These are phyloP conservation scores for Geococcyx californianus DNA, from an alignment of 2,113 vertebrate species.

Conservation along the genomic window DNA sequence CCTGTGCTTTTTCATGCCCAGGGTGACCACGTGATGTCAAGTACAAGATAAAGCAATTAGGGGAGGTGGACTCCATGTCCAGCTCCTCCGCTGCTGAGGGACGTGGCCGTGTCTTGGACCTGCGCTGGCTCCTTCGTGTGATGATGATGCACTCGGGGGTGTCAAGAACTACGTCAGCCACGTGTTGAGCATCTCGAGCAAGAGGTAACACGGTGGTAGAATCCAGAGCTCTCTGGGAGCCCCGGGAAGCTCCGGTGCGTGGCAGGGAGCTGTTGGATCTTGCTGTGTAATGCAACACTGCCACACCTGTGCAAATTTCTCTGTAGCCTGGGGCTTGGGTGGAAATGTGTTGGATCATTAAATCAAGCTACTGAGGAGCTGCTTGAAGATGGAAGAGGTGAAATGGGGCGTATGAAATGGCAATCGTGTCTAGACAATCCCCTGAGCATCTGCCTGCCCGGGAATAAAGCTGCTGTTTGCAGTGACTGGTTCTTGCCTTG, in stretches of 20 bases:
- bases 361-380: background rate
- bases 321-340: background rate
- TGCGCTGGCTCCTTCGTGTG: rapidly evolving
- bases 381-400: background rate
- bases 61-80: background rate
- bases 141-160: background rate
- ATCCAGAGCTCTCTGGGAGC: background rate
- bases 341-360: background rate
- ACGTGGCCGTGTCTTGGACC: rapidly evolving
- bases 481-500: background rate
- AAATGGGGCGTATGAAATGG: background rate
- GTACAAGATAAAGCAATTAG: background rate
- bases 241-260: background rate
- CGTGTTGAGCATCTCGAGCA: rapidly evolving
- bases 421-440: background rate
- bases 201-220: rapidly evolving
- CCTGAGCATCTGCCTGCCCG: background rate
- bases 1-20: background rate
- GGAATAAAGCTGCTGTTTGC: background rate
- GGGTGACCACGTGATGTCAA: background rate
- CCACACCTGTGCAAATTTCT: conserved; percentile 9
- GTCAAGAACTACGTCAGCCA: rapidly evolving
- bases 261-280: background rate
- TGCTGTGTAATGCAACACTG: background rate
- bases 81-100: background rate